Base-by-base conservation (phyloP, 2,113 vertebrate genomes). In the Ahaetulla prasina region DNA sequence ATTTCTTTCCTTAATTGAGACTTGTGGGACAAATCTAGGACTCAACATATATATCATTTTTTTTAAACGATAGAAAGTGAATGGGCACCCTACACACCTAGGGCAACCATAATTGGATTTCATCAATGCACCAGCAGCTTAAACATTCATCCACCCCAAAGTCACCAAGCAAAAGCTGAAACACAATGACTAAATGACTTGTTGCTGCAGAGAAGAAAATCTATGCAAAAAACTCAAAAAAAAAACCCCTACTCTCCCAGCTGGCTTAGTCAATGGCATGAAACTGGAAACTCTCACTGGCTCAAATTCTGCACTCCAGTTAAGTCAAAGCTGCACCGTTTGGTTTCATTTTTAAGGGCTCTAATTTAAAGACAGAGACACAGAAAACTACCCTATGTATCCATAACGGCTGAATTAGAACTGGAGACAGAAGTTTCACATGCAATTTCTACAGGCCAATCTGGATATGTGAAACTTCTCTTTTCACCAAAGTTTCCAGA, bases 231-330 rank as follows among this genome's bases (percentile, higher is more conserved):
- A 57, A 57, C 8, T 6, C 45, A 47, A 8, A 25, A 57, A 57
- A 25, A 57, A n/a, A n/a, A n/a, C n/a, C 23, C 50, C 3, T 88
- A 93, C 55, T 49, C 53, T 92, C 1, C 53, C 90, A 18, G 89
- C 89, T 3, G 3, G 8, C 20, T 39, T 45, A 25, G 49, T 23
- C 0, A 4, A 52, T 7, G 3, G 25, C n/a, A 55, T 74, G 52
- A 93, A 6, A 93, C 74, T 11, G 45, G 85, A 94, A 94, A 85
- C 49, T 84, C 91, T 90, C 89, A 90, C 54, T 25, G 55, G 57
- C 80, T 60, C 8, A 88, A 0, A 45, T 55, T 22, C 27, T 53
- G 20, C 4, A 23, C 47, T 18, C 45, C 35, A 80, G 80, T 84
- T 74, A 54, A 88, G 18, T 30, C 25, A 23, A 84, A 16, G 8